Evolutionary conservation across 2,888 invertebrate genomes (phyloP).

Genomic region (Cancer borealis): DNA sequence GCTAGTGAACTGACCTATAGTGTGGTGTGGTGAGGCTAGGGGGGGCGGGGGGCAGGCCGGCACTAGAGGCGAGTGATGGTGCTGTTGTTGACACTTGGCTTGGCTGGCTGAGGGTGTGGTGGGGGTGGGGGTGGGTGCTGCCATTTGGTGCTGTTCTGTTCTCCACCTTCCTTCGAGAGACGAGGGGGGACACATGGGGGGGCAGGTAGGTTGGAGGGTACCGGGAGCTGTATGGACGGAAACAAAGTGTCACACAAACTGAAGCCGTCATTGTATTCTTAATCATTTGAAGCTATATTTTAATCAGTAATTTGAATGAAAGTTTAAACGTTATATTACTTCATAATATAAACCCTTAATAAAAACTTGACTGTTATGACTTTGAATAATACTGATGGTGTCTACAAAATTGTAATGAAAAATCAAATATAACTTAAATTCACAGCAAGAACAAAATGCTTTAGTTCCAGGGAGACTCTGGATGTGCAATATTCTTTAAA

Average conservation of each 20-base stretch:
- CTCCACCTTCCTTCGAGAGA: constrained; percentile 77
- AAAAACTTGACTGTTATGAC: neutral
- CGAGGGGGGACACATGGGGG: constrained; percentile 77
- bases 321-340: neutral
- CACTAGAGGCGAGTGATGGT: constrained; percentile 71
- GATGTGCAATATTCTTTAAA: neutral
- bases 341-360: neutral
- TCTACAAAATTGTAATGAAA: neutral
- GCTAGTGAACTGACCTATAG: constrained; percentile 59
- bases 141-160: constrained; percentile 64
- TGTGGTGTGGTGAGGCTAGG: constrained; percentile 71
- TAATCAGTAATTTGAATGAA: neutral
- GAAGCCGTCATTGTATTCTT: neutral
- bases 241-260: neutral
- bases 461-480: neutral
- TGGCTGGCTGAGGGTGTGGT: constrained; percentile 52
- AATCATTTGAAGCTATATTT: neutral
- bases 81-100: constrained; percentile 57
- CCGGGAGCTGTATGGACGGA: constrained; percentile 68
- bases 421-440: neutral
- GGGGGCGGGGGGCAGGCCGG: constrained; percentile 62
- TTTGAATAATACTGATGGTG: neutral
- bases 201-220: constrained; percentile 77
- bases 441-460: neutral
- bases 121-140: constrained; percentile 28